Conservation (phyloP, 2,797 vertebrate species). For the Rhodeus uyekii region DNA sequence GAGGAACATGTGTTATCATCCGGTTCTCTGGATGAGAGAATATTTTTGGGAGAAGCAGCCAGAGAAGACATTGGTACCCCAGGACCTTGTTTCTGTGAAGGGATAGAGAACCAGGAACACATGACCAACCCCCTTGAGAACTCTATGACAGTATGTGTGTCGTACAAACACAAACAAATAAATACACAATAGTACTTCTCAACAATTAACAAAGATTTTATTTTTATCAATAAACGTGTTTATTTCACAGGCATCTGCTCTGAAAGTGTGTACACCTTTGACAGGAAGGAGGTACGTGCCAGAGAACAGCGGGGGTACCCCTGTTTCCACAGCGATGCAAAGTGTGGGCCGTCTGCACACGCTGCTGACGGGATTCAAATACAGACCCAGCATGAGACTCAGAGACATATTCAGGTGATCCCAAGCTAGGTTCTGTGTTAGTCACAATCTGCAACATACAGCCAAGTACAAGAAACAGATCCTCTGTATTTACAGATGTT, state of each 20-base stretch:
- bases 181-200: background rate
- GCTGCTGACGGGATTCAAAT: conserved; percentile 84
- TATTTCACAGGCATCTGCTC: conserved; percentile 76
- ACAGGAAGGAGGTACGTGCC: conserved; percentile 83
- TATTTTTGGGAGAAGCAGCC: conserved; percentile 90
- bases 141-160: conserved; percentile 63
- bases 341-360: conserved; percentile 81
- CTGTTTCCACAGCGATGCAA: conserved; percentile 85
- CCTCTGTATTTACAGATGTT: background rate
- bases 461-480: background rate
- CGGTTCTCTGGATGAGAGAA: conserved; percentile 89
- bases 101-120: conserved; percentile 66
- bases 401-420: conserved; percentile 80
- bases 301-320: conserved; percentile 76
- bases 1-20: conserved; percentile 89
- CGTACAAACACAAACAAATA: background rate
- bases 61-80: conserved; percentile 90
- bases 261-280: conserved; percentile 80
- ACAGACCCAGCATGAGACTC: conserved; percentile 83
- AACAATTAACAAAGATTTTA: background rate
- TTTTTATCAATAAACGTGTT: background rate
- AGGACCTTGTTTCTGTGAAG: conserved; percentile 75
- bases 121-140: conserved; percentile 75
- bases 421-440: background rate
- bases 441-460: background rate